These are phyloP conservation scores for Metalampra italica DNA, from an alignment of 2,888 invertebrate species.

Conservation along the genomic window DNA sequence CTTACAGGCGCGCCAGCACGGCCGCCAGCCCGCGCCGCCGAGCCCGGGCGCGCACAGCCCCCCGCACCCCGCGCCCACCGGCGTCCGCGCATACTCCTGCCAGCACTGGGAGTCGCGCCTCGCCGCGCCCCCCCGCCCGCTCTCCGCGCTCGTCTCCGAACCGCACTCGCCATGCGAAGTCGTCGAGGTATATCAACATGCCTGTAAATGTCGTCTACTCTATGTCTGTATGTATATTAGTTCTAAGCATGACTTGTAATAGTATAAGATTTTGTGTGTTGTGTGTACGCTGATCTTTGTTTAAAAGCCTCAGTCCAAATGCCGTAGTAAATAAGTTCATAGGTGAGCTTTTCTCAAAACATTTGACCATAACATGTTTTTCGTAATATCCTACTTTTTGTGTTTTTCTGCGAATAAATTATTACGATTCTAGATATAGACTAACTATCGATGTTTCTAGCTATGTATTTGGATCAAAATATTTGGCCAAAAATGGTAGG, in stretches of 20 bases:
- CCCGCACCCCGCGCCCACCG: constrained; percentile 75
- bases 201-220: constrained; percentile 41
- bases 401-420: too few relatives aligned
- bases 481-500: too few relatives aligned
- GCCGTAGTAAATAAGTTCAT: constrained; percentile 2
- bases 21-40: constrained; percentile 74
- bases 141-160: constrained; percentile 70
- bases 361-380: too few relatives aligned
- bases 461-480: too few relatives aligned
- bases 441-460: too few relatives aligned
- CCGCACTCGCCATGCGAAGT: constrained; percentile 65
- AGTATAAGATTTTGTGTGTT: constrained; percentile 18
- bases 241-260: constrained; percentile 36
- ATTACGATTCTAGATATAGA: too few relatives aligned
- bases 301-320: constrained; percentile 10
- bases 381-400: too few relatives aligned
- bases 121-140: constrained; percentile 66
- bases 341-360: too few relatives aligned
- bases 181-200: constrained; percentile 63
- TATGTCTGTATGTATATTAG: constrained; percentile 34
- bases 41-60: constrained; percentile 73
- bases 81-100: constrained; percentile 79
- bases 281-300: constrained; percentile 19
- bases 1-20: constrained; percentile 78
- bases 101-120: constrained; percentile 79